Base-by-base conservation (phyloP, 2,797 vertebrate species). In the Limnodromus scolopaceus region DNA sequence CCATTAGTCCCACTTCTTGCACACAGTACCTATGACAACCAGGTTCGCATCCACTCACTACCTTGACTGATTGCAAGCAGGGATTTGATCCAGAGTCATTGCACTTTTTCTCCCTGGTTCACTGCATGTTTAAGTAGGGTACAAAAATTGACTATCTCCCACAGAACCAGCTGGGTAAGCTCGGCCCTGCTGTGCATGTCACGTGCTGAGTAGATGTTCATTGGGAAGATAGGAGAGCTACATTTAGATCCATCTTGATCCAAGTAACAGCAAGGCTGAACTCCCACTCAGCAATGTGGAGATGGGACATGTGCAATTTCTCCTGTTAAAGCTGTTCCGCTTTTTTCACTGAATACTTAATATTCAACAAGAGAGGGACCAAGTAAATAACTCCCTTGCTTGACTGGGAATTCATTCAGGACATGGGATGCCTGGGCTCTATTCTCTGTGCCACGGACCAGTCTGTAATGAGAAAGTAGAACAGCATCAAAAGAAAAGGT, bases 201-300 rank as follows among this genome's bases (percentile, higher is more conserved):
- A 0, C 4, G 8, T 83, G 60, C 68, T 68, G 48, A 34, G 48
- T 34, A 27, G 48, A 60, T 32, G 71, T 55, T 87, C 66, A 68
- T 32, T 0, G 0, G 32, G 53, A 92, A 83, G 43, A 82, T 34
- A 23, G 5, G 17, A 92, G 57, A 61, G 64, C 71, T 77, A 53
- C 55, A 48, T 92, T 92, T 89, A 93, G 82, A 88, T 90, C 89
- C 32, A 83, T 74, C 57, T 80, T 68, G 32, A 72, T 75, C 38
- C 45, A 64, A 91, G 4, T 7, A 84, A 84, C 74, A 84, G 70
- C 49, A 65, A 72, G 34, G 77, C 75, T 87, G 68, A 85, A 91
- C 89, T 95, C 74, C 60, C 82, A 88, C 82, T 78, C 85, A 81
- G 23, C 45, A 84, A 86, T 11, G 38, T 54, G 57, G 76, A 78